Base-by-base conservation (phyloP, 2,113 vertebrate species). In the Mormoops blainvillei region DNA sequence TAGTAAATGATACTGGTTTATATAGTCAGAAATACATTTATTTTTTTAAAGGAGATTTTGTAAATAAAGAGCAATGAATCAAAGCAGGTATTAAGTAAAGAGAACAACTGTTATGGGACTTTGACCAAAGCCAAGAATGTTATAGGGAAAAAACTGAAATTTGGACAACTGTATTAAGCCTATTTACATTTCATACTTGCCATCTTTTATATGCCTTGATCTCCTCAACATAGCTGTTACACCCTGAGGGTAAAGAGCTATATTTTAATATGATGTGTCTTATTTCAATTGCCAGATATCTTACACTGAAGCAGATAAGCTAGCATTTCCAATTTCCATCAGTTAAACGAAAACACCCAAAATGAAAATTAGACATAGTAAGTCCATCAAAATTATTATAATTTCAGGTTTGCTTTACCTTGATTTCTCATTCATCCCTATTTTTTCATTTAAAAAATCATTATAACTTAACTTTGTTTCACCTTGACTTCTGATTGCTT, bases 401-500 rank as follows among this genome's bases (percentile, higher is more conserved):
- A 83, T 84, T 95, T 84, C 50, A 70, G 58, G 16, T 82, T 86
- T 85, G 65, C 67, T 81, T 92, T 92, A 77, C 94, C 67, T 94
- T 92, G 84, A 82, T 56, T 63, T 93, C 36, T 95, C 70, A 95
- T 31, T 90, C 81, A 77, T 73, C 41, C 7, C 36, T 65, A 84
- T 24, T 48, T 88, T 24, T n/a, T n/a, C 84, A 77, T 90, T 94
- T 86, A 22, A 91, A 96, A 95, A 84, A 78, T 68, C 82, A 92
- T 91, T 89, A 71, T 71, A 91, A 76, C 83, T 63, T 93, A 95
- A 95, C 22, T 81, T 74, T 71, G 28, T n/a, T 88, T 87, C 94
- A 86, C 92, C 74, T 94, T 94, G 22, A 85, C 52, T 95, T 96
- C 54, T 63, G 14, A 83, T 52, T 70, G 77, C 54, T 87, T 95